phyloP scores from a whole-genome alignment of 2,797 vertebrate species.

The Naso thynnoides region DNA sequence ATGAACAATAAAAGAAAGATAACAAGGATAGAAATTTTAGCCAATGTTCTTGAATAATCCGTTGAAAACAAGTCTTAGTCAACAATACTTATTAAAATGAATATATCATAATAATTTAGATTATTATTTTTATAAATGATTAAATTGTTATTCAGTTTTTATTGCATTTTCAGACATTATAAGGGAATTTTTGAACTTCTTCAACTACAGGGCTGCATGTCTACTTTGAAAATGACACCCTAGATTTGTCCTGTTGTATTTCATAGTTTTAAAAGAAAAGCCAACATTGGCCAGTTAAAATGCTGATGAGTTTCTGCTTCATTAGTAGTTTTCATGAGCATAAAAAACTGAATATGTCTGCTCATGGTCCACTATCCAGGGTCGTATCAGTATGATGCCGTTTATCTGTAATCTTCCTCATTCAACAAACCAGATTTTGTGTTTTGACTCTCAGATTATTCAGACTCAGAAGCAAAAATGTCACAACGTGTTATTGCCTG shows the following conservation, averaged over 20 bases:
- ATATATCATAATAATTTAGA: conserved; percentile 5
- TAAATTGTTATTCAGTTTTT: not conserved
- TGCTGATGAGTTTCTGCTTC: not conserved
- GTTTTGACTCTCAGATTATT: not conserved
- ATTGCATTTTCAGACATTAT: conserved; percentile 38
- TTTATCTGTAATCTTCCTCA: not conserved
- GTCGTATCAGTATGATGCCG: too few species aligned
- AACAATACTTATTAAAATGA: conserved; percentile 15
- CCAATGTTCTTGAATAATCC: not conserved
- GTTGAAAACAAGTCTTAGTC: conserved; percentile 15
- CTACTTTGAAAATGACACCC: not conserved
- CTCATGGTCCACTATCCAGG: not conserved
- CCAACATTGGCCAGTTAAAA: conserved; percentile 1
- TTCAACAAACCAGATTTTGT: not conserved
- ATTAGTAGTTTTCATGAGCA: conserved; percentile 5
- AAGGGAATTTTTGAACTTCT: conserved; percentile 29
- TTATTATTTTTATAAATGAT: not conserved
- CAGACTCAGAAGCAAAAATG: not conserved
- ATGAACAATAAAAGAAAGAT: conserved; percentile 31
- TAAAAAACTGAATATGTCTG: not conserved
- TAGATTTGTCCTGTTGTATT: conserved; percentile 10
- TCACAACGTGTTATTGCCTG: not conserved
- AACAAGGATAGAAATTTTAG: conserved; percentile 21
- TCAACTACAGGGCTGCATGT: not conserved
- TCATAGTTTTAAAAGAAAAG: conserved; percentile 15